Conservation (phyloP, 1,140 invertebrate genomes). For the Marisa cornuarietis region DNA sequence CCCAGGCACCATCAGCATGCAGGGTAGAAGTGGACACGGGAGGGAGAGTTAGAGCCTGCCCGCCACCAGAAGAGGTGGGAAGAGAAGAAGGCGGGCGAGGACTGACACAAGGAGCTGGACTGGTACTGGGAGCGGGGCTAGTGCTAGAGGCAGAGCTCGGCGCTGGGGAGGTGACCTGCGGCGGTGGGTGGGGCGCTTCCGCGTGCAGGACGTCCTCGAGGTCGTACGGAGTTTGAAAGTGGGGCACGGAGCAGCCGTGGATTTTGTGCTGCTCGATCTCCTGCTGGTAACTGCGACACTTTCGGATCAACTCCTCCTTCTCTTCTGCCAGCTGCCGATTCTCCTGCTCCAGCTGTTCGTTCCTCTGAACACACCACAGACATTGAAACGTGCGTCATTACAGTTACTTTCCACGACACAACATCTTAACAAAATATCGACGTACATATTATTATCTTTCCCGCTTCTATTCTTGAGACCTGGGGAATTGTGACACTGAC, state of each 20-base stretch:
- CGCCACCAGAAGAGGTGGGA: background rate
- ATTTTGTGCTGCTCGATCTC: slow-evolving; percentile 20
- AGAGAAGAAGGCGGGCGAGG: background rate
- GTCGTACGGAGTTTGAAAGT: slow-evolving; percentile 14
- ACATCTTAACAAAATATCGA: no score
- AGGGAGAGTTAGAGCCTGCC: background rate
- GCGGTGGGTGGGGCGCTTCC: background rate
- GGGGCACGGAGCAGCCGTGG: slow-evolving; percentile 7
- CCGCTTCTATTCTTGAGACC: no score
- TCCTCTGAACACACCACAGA: slow-evolving; percentile 7
- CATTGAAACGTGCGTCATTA: background rate
- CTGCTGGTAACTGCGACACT: slow-evolving; percentile 9
- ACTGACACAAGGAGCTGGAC: slow-evolving; percentile 13
- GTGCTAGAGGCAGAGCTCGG: background rate
- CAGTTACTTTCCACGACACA: no score
- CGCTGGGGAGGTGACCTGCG: background rate
- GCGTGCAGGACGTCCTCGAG: slow-evolving; percentile 7
- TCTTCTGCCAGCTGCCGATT: slow-evolving; percentile 5
- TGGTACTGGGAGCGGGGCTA: slow-evolving; percentile 7
- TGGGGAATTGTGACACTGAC: no score
- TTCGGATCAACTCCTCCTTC: slow-evolving; percentile 8
- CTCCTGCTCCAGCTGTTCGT: slow-evolving; percentile 14
- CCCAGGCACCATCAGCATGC: background rate
- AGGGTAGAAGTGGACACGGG: background rate
- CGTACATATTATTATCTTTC: no score